Evolutionary conservation across 2,888 invertebrate species (phyloP).

Genomic region (Ptychoptera albimana): DNA sequence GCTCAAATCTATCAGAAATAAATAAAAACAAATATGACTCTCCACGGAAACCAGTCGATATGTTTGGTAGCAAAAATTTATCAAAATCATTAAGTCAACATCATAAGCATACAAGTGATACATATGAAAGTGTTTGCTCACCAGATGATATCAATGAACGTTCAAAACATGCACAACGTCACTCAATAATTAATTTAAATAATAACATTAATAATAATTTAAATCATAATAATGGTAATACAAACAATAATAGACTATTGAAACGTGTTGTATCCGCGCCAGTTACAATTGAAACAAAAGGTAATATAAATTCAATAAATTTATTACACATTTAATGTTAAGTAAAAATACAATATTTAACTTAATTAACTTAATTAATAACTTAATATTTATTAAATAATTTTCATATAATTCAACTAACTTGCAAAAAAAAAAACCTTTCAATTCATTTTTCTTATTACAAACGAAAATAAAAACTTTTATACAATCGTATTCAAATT

Average conservation of each 20-base stretch:
- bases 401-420: too few relatives aligned
- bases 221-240: slow-evolving; percentile 14
- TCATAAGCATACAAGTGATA: slow-evolving; percentile 24
- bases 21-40: slow-evolving; percentile 16
- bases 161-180: slow-evolving; percentile 21
- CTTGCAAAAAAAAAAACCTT: too few relatives aligned
- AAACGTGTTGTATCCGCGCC: slow-evolving; percentile 43
- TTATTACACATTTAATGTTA: too few relatives aligned
- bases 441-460: too few relatives aligned
- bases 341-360: too few relatives aligned
- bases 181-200: slow-evolving; percentile 22
- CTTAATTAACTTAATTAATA: too few relatives aligned
- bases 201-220: slow-evolving; percentile 10
- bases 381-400: too few relatives aligned
- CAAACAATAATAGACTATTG: slow-evolving; percentile 27
- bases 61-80: slow-evolving; percentile 11
- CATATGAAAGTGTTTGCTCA: slow-evolving; percentile 31
- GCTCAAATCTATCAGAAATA: neutral
- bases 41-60: slow-evolving; percentile 17
- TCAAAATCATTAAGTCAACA: neutral
- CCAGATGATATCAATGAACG: slow-evolving; percentile 29
- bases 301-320: too few relatives aligned
- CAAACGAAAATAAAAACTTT: too few relatives aligned
- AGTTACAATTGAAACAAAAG: slow-evolving; percentile 25
- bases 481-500: too few relatives aligned